phyloP scores from a whole-genome alignment of 2,113 vertebrate species.

The Tautogolabrus adspersus region DNA sequence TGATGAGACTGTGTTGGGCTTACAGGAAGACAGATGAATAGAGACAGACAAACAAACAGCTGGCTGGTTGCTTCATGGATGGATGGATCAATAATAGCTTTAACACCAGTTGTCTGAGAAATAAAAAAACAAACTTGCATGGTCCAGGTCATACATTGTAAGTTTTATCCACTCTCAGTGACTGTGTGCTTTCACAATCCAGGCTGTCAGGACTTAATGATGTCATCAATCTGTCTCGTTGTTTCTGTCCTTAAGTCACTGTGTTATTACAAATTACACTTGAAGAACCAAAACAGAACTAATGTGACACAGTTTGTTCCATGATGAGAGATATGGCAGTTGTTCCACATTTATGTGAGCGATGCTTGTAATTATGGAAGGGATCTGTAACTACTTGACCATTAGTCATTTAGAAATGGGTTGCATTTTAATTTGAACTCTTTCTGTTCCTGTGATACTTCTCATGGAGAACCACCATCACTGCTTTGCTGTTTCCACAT shows the following conservation, averaged over 20 bases:
- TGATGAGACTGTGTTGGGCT: no score
- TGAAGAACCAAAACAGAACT: slow-evolving; percentile 5
- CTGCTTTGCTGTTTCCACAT: slow-evolving; percentile 8
- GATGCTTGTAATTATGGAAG: slow-evolving; percentile 46
- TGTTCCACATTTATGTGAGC: slow-evolving; percentile 54
- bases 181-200: background rate
- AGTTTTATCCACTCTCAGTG: background rate
- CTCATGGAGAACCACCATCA: background rate
- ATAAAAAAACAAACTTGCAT: background rate
- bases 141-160: background rate
- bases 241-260: slow-evolving; percentile 32
- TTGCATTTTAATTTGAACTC: slow-evolving; percentile 33
- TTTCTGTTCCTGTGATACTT: background rate
- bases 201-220: slow-evolving; percentile 21
- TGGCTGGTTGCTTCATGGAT: no score
- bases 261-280: slow-evolving; percentile 31
- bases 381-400: slow-evolving; percentile 46
- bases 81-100: background rate
- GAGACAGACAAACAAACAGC: background rate
- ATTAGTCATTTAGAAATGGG: slow-evolving; percentile 44
- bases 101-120: background rate
- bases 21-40: background rate
- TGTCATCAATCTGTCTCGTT: slow-evolving; percentile 48
- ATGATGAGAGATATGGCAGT: slow-evolving; percentile 15
- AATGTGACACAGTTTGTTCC: slow-evolving; percentile 2